Evolutionary conservation across 2,113 vertebrate species (phyloP), one percentile per base, ranked within the genome.

Genomic region (Abramis brama): DNA sequence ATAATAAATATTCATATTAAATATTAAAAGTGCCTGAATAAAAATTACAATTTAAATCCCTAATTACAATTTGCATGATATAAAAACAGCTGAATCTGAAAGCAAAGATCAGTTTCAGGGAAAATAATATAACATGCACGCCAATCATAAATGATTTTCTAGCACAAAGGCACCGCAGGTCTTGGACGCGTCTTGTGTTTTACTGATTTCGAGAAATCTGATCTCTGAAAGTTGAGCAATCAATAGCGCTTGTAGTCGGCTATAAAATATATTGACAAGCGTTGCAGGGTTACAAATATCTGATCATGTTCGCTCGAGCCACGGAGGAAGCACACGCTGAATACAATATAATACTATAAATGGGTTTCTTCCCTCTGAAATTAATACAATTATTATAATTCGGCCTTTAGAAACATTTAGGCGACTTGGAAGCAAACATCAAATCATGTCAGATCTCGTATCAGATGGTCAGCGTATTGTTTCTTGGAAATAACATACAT

Each of bases 241-340:
- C 91, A 82, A 92, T 91, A 91, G 91, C 87, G 90, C 89, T 93
- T 93, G 91, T 84, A 78, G 89, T 89, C 84, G 68, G 86, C 92
- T 90, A 91, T 93, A 91, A 91, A 91, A 92, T 89, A 73, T 92
- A 93, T 93, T 64, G 91, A 93, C 86, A 88, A 59, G 83, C 60
- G 62, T 81, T 45, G 47, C 70, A 84, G 76, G 81, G 25, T 78
- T 86, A 88, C 82, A 77, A 82, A 87, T 77, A 70, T 84, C 86
- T 86, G 60, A 52, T 55, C 77, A 60, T 88, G 84, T 87, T 87
- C 33, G 39, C 47, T 33, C 85, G 47, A 84, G 90, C 79, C 62
- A 73, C 36, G 68, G 25, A 85, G 87, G 83, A 52, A 30, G 73
- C 83, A 79, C 45, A 9, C 23, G 43, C 43, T 9, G 43, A 43